Evolutionary conservation across 2,113 vertebrate genomes (phyloP).

Genomic region (Puma concolor): DNA sequence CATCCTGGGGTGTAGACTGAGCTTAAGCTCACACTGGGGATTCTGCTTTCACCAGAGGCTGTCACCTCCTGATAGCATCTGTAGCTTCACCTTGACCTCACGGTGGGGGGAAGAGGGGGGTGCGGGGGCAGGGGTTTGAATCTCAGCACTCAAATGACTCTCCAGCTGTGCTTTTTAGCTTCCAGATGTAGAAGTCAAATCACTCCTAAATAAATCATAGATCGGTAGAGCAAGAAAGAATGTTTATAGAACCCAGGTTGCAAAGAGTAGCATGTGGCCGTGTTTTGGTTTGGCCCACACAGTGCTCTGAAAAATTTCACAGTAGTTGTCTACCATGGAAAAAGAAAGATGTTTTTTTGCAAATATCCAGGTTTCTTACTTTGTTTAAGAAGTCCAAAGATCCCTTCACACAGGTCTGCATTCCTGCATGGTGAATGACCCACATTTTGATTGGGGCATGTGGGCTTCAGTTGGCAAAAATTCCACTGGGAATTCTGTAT

Average conservation of each 20-base stretch:
- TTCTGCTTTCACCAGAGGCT: background rate
- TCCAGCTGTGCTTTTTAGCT: slow-evolving; percentile 40
- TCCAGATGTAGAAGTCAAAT: slow-evolving; percentile 15
- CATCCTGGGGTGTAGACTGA: background rate
- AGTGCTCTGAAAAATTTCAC: slow-evolving; percentile 5
- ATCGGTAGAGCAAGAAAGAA: background rate
- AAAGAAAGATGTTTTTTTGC: background rate
- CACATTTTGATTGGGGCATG: background rate
- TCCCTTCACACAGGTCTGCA: background rate
- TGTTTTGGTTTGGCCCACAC: background rate
- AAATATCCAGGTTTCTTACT: background rate
- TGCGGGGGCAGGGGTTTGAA: background rate
- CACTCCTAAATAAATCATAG: slow-evolving; percentile 22
- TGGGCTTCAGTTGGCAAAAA: background rate
- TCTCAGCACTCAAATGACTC: background rate
- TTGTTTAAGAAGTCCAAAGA: background rate
- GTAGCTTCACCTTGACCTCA: background rate
- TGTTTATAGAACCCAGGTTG: background rate
- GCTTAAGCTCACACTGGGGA: background rate
- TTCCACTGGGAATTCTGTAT: background rate
- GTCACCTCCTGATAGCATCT: background rate
- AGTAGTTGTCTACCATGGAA: background rate
- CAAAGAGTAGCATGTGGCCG: background rate
- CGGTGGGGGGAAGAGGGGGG: no score
- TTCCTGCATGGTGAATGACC: background rate